Evolutionary conservation across 2,888 invertebrate species (phyloP), one percentile per base, ranked within the genome.

Genomic region (Acanthosepion esculentum): DNA sequence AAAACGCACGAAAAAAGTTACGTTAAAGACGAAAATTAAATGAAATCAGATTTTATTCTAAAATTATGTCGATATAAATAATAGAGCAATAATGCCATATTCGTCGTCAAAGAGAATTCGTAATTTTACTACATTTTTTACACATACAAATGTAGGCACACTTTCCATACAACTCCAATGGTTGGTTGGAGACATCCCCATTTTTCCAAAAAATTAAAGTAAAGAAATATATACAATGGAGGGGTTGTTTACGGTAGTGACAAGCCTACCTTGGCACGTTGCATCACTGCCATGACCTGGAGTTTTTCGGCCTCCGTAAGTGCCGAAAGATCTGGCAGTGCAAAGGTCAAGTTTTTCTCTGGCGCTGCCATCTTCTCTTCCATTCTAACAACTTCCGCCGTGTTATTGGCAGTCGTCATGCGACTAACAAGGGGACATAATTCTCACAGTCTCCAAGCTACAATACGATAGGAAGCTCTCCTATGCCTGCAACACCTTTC

Each of bases 271-370:
- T 97, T 96, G 50, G 97, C 97, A 94, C 96, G 95, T 95, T 96
- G 96, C 96, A 97, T 96, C 53, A 97, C 97, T 93, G 96, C 96
- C 92, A 96, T 96, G 50, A 97, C 96, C 95, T 97, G 96, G 92
- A 96, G 95, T 94, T 96, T 95, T 96, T 97, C 97, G 91, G 96
- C 95, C 95, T 97, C 97, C 53, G 97, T 96, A 94, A 97, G 96
- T 95, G 96, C 96, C 95, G 96, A 96, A 95, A 97, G 96, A 95
- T 97, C 96, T 94, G 96, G 96, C 94, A 96, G 96, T 95, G 95
- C 96, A 96, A 95, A 95, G 95, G 95, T 95, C 96, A 95, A 94
- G 94, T 94, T 95, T 94, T 95, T 95, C 95, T 95, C 95, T 59
- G 95, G 95, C 94, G 95, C 94, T 94, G 95, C 94, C 95, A 95